Conservation (phyloP, 2,113 vertebrate genomes). For the Grammomys dolichurus region DNA sequence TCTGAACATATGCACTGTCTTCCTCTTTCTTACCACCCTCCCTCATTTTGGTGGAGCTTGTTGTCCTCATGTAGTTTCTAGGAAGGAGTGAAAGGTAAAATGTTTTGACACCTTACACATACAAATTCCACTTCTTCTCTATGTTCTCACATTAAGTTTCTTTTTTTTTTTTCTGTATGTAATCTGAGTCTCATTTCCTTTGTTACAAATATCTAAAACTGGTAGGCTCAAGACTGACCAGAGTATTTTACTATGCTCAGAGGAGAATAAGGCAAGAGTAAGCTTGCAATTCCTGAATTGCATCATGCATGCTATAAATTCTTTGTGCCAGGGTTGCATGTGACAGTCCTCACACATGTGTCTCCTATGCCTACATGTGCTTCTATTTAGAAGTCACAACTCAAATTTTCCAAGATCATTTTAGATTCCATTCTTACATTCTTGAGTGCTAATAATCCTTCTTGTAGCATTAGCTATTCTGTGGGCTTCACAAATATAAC, state of each 20-base stretch:
- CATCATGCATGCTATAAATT: slow-evolving; percentile 28
- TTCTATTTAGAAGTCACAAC: slow-evolving; percentile 53
- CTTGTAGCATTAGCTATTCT: slow-evolving; percentile 29
- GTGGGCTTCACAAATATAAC: slow-evolving; percentile 17
- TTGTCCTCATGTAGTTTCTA: background rate
- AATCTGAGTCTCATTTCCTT: background rate
- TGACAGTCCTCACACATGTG: background rate
- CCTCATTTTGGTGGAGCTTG: background rate
- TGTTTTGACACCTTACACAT: background rate
- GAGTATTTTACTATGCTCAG: background rate
- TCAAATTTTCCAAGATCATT: slow-evolving; percentile 48
- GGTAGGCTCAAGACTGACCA: background rate
- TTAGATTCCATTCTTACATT: slow-evolving; percentile 59
- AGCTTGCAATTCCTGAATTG: slow-evolving; percentile 15
- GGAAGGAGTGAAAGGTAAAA: background rate
- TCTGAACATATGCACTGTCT: background rate
- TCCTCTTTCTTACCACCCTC: background rate
- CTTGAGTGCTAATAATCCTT: background rate
- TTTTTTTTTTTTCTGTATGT: background rate
- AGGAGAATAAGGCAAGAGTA: slow-evolving; percentile 25
- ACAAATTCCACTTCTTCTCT: slow-evolving; percentile 24
- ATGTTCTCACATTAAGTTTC: background rate
- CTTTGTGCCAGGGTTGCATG: background rate
- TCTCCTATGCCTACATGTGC: background rate
- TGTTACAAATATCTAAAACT: slow-evolving; percentile 11